phyloP scores from a whole-genome alignment of 2,888 invertebrate species.

The Hypolimnas misippus region DNA sequence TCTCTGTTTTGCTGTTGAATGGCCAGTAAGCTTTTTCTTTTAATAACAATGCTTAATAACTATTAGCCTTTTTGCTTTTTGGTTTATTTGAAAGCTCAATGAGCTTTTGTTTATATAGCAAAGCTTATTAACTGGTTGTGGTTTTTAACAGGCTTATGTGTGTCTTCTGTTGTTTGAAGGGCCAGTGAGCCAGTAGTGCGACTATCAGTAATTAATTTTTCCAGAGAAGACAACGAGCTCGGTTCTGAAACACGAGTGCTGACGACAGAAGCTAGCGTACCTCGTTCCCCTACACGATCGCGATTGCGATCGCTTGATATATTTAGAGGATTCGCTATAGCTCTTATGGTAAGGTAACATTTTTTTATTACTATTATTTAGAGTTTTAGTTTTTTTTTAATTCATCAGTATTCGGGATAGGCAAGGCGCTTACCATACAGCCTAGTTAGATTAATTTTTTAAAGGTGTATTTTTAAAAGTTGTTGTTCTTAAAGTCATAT shows the following conservation, averaged over 20 bases:
- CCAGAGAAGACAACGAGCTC: conserved; percentile 76
- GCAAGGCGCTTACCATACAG: too few relatives aligned
- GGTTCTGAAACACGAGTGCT: conserved; percentile 75
- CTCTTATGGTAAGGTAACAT: conserved; percentile 85
- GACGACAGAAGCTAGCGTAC: conserved; percentile 65
- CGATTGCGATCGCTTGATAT: conserved; percentile 83
- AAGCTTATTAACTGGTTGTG: too few relatives aligned
- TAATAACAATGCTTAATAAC: too few relatives aligned
- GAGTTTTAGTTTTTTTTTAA: background rate
- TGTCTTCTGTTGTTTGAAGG: background rate
- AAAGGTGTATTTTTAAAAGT: too few relatives aligned
- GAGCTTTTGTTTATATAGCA: too few relatives aligned
- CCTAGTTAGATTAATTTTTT: too few relatives aligned
- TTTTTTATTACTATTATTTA: background rate
- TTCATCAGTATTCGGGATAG: too few relatives aligned
- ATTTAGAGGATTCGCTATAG: conserved; percentile 86
- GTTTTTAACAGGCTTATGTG: background rate
- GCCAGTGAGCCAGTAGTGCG: conserved; percentile 2
- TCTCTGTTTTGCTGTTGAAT: too few relatives aligned
- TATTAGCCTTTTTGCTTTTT: too few relatives aligned
- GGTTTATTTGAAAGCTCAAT: too few relatives aligned
- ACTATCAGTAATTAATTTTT: conserved; percentile 21
- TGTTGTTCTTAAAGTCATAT: too few relatives aligned
- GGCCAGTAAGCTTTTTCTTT: too few relatives aligned
- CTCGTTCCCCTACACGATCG: conserved; percentile 69